Evolutionary conservation across 2,888 invertebrate genomes (phyloP).

Genomic region (Cheilosia soror): DNA sequence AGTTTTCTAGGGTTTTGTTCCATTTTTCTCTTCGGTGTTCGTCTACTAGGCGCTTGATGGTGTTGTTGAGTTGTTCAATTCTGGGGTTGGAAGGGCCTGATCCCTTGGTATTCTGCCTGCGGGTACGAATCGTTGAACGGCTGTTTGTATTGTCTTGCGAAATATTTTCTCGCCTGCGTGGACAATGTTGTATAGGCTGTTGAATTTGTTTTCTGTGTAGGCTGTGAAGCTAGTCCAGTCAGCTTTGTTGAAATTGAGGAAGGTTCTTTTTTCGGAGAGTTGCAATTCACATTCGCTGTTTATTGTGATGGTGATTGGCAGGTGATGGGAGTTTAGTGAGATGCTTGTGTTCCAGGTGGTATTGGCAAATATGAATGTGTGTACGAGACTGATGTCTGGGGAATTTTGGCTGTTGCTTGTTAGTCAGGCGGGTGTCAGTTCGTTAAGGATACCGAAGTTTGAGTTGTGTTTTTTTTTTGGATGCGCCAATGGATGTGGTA

Average conservation of each 20-base stretch:
- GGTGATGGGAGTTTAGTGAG: too few relatives aligned
- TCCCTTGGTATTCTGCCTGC: not conserved
- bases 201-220: too few relatives aligned
- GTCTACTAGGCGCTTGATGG: not conserved
- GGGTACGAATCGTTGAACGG: not conserved
- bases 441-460: not conserved
- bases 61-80: not conserved
- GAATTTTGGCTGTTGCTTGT: not conserved
- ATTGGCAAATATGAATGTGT: not conserved
- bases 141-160: not conserved
- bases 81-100: not conserved
- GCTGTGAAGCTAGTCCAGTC: too few relatives aligned
- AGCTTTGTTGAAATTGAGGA: too few relatives aligned
- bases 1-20: too few relatives aligned
- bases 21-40: too few relatives aligned
- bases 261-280: too few relatives aligned
- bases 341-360: not conserved
- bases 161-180: not conserved
- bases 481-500: too few relatives aligned
- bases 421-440: not conserved
- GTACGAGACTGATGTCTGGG: not conserved
- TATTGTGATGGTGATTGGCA: too few relatives aligned
- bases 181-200: not conserved
- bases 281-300: too few relatives aligned
- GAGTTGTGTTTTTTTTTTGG: too few relatives aligned